phyloP scores from a whole-genome alignment of 1,140 invertebrate species.

The Drosophila lacertosa region DNA sequence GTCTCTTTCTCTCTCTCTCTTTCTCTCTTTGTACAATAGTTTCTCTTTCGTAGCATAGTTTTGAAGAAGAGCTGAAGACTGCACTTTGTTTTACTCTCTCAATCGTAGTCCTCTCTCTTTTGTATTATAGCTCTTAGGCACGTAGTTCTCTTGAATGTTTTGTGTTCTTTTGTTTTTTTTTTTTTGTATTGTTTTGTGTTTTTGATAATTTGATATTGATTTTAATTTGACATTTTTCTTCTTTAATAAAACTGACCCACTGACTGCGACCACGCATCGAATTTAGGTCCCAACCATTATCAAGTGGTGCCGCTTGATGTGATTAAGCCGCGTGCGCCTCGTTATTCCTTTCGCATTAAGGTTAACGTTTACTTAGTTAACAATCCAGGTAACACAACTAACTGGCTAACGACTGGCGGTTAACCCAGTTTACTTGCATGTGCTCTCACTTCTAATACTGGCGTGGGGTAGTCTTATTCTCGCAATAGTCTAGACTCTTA shows the following conservation, averaged over 20 bases:
- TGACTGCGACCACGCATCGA: constrained; percentile 19
- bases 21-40: neutral
- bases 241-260: constrained; percentile 21
- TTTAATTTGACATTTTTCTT: constrained; percentile 32
- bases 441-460: constrained; percentile 22
- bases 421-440: constrained; percentile 34
- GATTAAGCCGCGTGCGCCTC: constrained; percentile 74
- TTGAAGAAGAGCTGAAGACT: constrained; percentile 1
- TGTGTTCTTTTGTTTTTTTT: constrained; percentile 6
- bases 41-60: neutral
- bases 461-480: constrained; percentile 5
- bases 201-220: constrained; percentile 1
- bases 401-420: constrained; percentile 29
- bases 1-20: constrained; percentile 7
- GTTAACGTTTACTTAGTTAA: constrained; percentile 76
- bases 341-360: constrained; percentile 83
- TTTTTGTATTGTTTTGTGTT: constrained; percentile 1
- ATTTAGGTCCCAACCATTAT: constrained; percentile 77
- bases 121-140: constrained; percentile 8
- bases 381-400: constrained; percentile 82
- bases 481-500: neutral
- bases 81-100: neutral
- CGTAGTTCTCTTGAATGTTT: constrained; percentile 11
- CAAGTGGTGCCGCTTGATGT: constrained; percentile 79
- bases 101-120: neutral